These are phyloP conservation scores for Amitus sp. DNA, from an alignment of 2,888 invertebrate species.

Conservation along the genomic window DNA sequence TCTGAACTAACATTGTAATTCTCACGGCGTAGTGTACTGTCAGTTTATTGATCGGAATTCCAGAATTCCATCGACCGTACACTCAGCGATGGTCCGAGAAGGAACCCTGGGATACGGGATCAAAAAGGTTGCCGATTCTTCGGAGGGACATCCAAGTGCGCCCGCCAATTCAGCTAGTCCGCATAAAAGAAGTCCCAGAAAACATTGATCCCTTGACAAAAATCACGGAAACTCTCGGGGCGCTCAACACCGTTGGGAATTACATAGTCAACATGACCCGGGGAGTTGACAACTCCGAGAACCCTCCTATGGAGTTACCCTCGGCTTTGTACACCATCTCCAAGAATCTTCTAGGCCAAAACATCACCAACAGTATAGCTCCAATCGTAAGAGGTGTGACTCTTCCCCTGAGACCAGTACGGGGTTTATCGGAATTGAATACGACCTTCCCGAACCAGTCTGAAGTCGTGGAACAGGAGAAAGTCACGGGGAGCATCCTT, in stretches of 20 bases:
- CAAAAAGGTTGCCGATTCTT: slow-evolving; percentile 43
- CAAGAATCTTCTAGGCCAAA: slow-evolving; percentile 81
- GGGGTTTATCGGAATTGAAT: slow-evolving; percentile 8
- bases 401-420: slow-evolving; percentile 55
- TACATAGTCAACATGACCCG: slow-evolving; percentile 86
- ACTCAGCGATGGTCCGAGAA: slow-evolving; percentile 48
- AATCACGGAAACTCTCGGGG: slow-evolving; percentile 76
- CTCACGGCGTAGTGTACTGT: no score
- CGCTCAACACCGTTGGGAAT: slow-evolving; percentile 86
- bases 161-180: slow-evolving; percentile 48
- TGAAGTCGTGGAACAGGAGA: slow-evolving; percentile 31
- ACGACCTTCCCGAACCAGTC: not conserved
- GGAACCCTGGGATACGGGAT: slow-evolving; percentile 48
- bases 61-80: slow-evolving; percentile 36
- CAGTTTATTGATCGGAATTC: no score
- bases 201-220: slow-evolving; percentile 64
- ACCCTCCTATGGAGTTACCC: slow-evolving; percentile 71
- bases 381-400: slow-evolving; percentile 73
- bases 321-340: slow-evolving; percentile 83
- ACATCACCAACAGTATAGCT: slow-evolving; percentile 83
- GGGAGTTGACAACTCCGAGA: slow-evolving; percentile 58
- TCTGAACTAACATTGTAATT: no score
- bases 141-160: slow-evolving; percentile 53
- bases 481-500: slow-evolving; percentile 62
- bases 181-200: slow-evolving; percentile 37